Evolutionary conservation across 2,888 invertebrate genomes (phyloP), one percentile per base, ranked within the genome.

Genomic region (Heliconius ethilla): DNA sequence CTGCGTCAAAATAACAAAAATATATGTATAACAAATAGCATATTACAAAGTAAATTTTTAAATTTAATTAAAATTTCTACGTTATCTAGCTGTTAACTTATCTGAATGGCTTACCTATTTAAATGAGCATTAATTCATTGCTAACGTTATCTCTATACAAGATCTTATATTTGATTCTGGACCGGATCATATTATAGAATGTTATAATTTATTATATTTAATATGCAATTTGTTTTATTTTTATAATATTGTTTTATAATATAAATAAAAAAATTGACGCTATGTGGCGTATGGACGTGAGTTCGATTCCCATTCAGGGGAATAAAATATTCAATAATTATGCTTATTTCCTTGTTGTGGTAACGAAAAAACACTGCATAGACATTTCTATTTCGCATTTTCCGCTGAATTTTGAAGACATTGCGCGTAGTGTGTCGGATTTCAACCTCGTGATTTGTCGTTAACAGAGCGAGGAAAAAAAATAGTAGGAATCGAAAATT

Each of bases 101-200:
- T 72, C 72, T 59, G 11, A 22, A 72, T 72, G 55, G 55, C 55
- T 72, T 72, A 55, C 55, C 72, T 33, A 72, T 72, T 72, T 55
- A 72, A 72, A 72, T 72, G 72, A 59, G 59, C 70, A 70, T 72
- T 59, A 72, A 72, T 72, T 72, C 72, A 72, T 72, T 72, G 33
- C 55, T 33, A 59, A n/a, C 11, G 29, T 72, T 69, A 72, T 72
- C 72, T 72, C 22, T 11, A 72, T 70, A 70, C 70, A 70, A 70
- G 70, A 70, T 72, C 55, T 59, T 33, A 33, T 13, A 13, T 59
- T 59, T 11, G 72, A 72, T 72, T 72, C 29, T 59, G n/a, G 33
- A 59, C 72, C n/a, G 55, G 72, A 69, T 15, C 67, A 40, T 40
- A 25, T 37, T 22, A 37, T 66, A 37, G 33, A 66, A 33, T 66